phyloP scores from a whole-genome alignment of 2,797 vertebrate species.

The Furcifer pardalis region DNA sequence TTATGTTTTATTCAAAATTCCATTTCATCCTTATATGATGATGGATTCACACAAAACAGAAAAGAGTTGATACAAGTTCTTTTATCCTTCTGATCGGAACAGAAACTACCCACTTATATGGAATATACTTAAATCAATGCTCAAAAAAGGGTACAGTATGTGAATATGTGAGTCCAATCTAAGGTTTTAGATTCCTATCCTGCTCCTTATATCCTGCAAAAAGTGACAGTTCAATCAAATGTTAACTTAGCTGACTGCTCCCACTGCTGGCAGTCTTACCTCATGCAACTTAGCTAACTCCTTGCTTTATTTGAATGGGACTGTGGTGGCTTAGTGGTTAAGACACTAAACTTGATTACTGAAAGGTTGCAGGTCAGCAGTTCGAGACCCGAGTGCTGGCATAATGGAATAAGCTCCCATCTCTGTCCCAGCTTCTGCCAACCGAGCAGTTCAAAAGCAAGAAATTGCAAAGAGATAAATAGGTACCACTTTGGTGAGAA shows the following conservation, averaged over 20 bases:
- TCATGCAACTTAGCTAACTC: background rate
- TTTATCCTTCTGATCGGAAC: constrained; percentile 52
- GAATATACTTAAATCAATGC: constrained; percentile 64
- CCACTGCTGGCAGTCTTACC: constrained; percentile 17
- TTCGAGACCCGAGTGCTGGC: no score
- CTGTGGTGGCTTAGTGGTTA: no score
- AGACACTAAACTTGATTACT: no score
- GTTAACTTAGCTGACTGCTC: constrained; percentile 36
- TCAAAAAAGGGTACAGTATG: constrained; percentile 41
- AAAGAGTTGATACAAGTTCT: constrained; percentile 30
- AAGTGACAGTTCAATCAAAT: constrained; percentile 24
- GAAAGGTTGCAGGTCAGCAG: no score
- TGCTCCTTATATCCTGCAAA: constrained; percentile 16
- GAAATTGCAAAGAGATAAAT: no score
- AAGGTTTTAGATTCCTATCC: constrained; percentile 9
- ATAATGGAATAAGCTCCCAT: no score
- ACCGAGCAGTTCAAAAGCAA: no score
- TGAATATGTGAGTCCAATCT: constrained; percentile 48
- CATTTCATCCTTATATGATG: constrained; percentile 57
- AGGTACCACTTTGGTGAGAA: no score
- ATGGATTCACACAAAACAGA: constrained; percentile 55
- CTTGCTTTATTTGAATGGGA: no score
- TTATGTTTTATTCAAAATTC: constrained; percentile 68
- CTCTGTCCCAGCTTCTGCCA: no score
- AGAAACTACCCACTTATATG: constrained; percentile 21